Base-by-base conservation (phyloP, 2,113 vertebrate species). In the Miniopterus natalensis region DNA sequence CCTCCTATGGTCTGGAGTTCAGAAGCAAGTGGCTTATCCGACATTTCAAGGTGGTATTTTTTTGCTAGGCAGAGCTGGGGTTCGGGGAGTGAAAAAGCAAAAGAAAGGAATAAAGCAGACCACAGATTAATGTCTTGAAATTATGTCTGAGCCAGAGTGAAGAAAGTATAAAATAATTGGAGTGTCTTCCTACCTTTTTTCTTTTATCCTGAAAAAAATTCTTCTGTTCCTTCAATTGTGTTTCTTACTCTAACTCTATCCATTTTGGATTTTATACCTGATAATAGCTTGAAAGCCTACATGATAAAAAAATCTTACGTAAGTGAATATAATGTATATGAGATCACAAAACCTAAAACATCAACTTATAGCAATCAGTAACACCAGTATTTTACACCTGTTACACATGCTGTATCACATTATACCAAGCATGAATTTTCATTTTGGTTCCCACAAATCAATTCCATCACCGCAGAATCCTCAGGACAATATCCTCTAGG, bases 351-450 rank as follows among this genome's bases (percentile, higher is more conserved):
- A 59, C 40, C 29, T 40, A 63, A 7, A 53, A n/a, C 45, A 90
- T 79, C 27, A 84, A 57, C 42, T 84, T 90, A 63, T 29, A 57
- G 57, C 18, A 65, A 74, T 49, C 31, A 21, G 9, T 49, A 55
- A 80, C 94, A 86, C 25, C 12, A 90, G 8, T 36, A 85, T 59
- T 90, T 90, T 49, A 70, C 12, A 49, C 9, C 12, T 84, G 6
- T 79, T 88, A 27, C 49, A 40, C 14, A 66, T n/a, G 3, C 17
- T 80, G 3, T 71, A 40, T 49, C 42, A 31, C 77, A 53, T 25
- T 42, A 55, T 51, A 87, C 55, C 17, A 84, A 85, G 21, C 7
- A 17, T 81, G 42, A n/a, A n/a, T 92, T 88, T 97, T 95, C 42
- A 59, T 45, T 65, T 91, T 73, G 25, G 1, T 93, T 85, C 11